Evolutionary conservation across 2,888 invertebrate species (phyloP), one percentile per base, ranked within the genome.

Genomic region (Chrysomela aeneicollis): DNA sequence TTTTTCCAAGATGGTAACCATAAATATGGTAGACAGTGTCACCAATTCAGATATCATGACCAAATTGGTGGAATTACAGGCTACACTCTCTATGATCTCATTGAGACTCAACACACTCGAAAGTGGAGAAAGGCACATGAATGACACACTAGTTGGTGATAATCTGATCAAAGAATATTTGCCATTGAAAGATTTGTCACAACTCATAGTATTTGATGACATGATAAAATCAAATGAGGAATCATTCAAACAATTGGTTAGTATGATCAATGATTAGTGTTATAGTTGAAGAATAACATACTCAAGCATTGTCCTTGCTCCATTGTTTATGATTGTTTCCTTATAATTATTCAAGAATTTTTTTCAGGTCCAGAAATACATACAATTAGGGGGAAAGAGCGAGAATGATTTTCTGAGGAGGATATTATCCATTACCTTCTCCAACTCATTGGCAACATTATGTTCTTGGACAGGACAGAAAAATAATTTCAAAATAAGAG

Each of bases 161-260:
- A 17, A 47, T 2, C 47, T 47, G 8, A 47, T 47, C 2, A 17
- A 15, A 17, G 10, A 47, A 15, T 47, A 47, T 17, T 10, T 47
- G 8, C 47, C 47, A 15, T 47, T 47, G 10, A 47, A 10, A 47
- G 47, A 47, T 1, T 17, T 47, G 47, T 10, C 47, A 1, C 47
- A 47, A 47, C 17, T 47, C 1, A 15, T 47, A 47, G 47, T 15
- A 19, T 47, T 47, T 2, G 47, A 19, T 19, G 47, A 47, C 10
- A 5, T 47, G 10, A 19, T 47, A 15, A 47, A 47, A 18, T 47
- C 47, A 9, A 47, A 47, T 47, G 47, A 19, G 19, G 47, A 18
- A 47, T 10, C 47, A 18, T 15, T 15, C 47, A 47, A 47, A 19
- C 47, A 47, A 47, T 47, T 47, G 47, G 47, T 47, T 18, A 47